These are phyloP conservation scores for Melanotaenia trifasciata DNA, from an alignment of 2,797 vertebrate genomes.

Conservation along the genomic window DNA sequence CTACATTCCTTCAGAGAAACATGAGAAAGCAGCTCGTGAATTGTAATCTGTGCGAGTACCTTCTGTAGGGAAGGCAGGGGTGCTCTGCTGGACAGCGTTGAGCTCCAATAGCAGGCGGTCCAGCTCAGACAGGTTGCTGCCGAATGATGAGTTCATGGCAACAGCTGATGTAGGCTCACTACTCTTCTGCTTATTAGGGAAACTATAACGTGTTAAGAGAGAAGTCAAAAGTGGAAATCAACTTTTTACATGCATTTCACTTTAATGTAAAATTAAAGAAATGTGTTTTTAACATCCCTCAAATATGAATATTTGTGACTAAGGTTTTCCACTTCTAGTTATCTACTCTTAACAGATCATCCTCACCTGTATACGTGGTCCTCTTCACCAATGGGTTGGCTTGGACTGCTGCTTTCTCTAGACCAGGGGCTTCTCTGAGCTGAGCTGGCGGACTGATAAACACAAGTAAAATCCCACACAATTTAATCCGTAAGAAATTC, in stretches of 20 bases:
- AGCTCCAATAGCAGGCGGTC: conserved; percentile 96
- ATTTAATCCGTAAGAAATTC: neutral
- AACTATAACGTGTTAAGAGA: conserved; percentile 79
- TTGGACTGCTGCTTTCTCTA: conserved; percentile 82
- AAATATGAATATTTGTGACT: no score
- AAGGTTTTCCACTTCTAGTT: no score
- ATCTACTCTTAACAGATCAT: no score
- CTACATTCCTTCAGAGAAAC: neutral
- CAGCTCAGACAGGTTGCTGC: conserved; percentile 96
- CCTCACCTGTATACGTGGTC: conserved; percentile 98
- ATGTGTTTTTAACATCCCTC: neutral
- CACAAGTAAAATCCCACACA: conserved; percentile 8
- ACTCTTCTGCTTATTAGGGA: conserved; percentile 95
- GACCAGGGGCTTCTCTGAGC: conserved; percentile 83
- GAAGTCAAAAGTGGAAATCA: neutral
- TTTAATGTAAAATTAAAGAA: neutral
- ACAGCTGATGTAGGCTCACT: conserved; percentile 84
- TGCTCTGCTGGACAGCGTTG: conserved; percentile 93
- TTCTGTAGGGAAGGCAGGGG: conserved; percentile 84
- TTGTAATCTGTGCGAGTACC: conserved; percentile 74
- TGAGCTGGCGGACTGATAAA: conserved; percentile 77
- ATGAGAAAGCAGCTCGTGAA: conserved; percentile 9
- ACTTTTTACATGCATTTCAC: neutral
- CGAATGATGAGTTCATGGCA: conserved; percentile 90
- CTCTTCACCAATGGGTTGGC: conserved; percentile 84